A percentile compares a stretch with the other conserved stretches of the same genome.
These are phyloP conservation scores for Pandion haliaetus DNA, from an alignment of 2,113 vertebrate genomes.

Conservation along the genomic window DNA sequence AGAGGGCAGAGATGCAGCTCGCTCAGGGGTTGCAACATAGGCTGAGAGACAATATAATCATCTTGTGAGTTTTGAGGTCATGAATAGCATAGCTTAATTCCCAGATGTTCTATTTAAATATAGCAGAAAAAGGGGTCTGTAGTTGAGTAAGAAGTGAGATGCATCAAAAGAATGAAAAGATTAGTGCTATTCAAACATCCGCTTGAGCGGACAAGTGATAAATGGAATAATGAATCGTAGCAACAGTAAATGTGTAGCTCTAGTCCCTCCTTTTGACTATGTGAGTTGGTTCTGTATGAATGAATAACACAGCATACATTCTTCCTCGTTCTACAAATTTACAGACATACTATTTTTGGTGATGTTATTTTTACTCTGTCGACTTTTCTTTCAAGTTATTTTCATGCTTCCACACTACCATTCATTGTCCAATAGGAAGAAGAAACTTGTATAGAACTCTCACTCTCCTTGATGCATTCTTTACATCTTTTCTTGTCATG, in stretches of 20 bases:
- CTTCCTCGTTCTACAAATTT: not conserved
- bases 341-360: not conserved
- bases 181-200: not conserved
- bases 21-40: not conserved
- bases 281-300: not conserved
- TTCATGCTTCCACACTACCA: not conserved
- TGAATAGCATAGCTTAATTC: not conserved
- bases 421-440: not conserved
- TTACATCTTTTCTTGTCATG: not conserved
- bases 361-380: not conserved
- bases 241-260: not conserved
- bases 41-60: not conserved
- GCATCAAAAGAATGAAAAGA: not conserved
- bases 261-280: not conserved
- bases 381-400: not conserved
- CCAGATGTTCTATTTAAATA: not conserved
- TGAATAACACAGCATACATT: not conserved
- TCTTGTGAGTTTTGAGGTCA: not conserved
- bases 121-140: not conserved
- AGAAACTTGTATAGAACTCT: not conserved
- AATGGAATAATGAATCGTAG: not conserved
- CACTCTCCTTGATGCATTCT: not conserved
- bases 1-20: not conserved
- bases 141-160: not conserved
- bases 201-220: not conserved